Evolutionary conservation across 2,113 vertebrate genomes (phyloP).

Genomic region (Baryphthengus martii): DNA sequence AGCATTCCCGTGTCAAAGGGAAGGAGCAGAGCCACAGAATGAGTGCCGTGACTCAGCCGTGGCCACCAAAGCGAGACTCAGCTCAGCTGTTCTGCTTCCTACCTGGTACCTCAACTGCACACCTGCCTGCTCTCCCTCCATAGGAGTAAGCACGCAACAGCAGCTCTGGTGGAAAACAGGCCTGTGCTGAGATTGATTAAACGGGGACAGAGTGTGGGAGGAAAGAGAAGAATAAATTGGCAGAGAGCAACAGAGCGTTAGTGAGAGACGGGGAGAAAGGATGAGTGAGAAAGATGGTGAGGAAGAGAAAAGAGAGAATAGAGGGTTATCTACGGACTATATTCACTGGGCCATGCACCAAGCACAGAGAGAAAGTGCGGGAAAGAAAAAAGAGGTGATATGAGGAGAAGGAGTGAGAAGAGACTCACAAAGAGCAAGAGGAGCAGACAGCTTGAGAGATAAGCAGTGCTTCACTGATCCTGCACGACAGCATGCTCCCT

Average conservation of each 20-base stretch:
- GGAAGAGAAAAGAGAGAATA: slow-evolving; percentile 9
- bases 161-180: slow-evolving; percentile 19
- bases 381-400: slow-evolving; percentile 31
- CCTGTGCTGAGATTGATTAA: slow-evolving; percentile 48
- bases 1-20: accelerated
- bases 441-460: slow-evolving; percentile 15
- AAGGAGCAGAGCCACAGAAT: background rate
- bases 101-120: background rate
- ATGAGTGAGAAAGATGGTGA: slow-evolving; percentile 31
- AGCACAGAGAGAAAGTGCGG: background rate
- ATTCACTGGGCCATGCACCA: background rate
- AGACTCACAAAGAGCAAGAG: slow-evolving; percentile 9
- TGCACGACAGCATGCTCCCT: background rate
- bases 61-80: background rate
- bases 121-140: background rate
- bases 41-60: accelerated
- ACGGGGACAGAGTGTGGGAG: slow-evolving; percentile 51
- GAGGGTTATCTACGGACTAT: background rate
- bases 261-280: slow-evolving; percentile 43
- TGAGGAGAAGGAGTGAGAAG: slow-evolving; percentile 6
- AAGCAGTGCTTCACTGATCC: background rate
- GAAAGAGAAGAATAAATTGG: slow-evolving; percentile 50
- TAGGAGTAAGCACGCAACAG: background rate
- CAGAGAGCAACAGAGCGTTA: slow-evolving; percentile 35
- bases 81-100: background rate